Evolutionary conservation across 2,888 invertebrate species (phyloP).

Genomic region (Ormyrus thymus): DNA sequence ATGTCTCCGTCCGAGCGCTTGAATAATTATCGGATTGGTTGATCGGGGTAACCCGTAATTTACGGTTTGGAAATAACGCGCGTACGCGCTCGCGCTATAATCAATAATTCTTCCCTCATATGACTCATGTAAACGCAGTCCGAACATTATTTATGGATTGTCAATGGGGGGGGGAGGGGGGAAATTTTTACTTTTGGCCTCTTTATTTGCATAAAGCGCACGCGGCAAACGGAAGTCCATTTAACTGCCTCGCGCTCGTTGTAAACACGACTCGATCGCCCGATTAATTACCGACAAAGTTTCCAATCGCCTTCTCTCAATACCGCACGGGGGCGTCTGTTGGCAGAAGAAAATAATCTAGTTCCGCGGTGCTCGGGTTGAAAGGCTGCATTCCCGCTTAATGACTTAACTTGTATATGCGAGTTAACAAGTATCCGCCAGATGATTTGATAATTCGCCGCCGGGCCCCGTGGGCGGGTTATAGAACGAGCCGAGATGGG

Average conservation of each 20-base stretch:
- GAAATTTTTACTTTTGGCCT: conserved; percentile 40
- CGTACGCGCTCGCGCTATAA: neutral
- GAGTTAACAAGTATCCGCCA: conserved; percentile 62
- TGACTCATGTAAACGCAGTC: conserved; percentile 35
- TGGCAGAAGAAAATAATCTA: neutral
- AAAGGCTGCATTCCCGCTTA: conserved; percentile 66
- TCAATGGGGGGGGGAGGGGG: too few relatives aligned
- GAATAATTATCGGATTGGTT: conserved; percentile 51
- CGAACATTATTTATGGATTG: conserved; percentile 50
- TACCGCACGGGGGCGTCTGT: conserved; percentile 29
- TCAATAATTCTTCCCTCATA: conserved; percentile 47
- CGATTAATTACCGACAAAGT: conserved; percentile 43
- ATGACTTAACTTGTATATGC: conserved; percentile 67
- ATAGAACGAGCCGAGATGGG: conserved; percentile 21
- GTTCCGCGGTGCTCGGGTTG: neutral
- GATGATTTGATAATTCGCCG: conserved; percentile 65
- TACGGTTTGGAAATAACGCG: conserved; percentile 47
- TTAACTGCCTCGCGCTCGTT: conserved; percentile 36
- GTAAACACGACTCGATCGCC: conserved; percentile 29
- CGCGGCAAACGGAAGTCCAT: conserved; percentile 50
- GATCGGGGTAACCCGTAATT: conserved; percentile 45
- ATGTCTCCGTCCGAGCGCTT: conserved; percentile 49
- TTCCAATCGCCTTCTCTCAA: conserved; percentile 32
- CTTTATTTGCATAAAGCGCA: conserved; percentile 49
- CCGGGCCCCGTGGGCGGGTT: conserved; percentile 42